Base-by-base conservation (phyloP, 37 sponge, comb jelly and placozoan genomes). In the Chondrilla cf. caribensis region DNA sequence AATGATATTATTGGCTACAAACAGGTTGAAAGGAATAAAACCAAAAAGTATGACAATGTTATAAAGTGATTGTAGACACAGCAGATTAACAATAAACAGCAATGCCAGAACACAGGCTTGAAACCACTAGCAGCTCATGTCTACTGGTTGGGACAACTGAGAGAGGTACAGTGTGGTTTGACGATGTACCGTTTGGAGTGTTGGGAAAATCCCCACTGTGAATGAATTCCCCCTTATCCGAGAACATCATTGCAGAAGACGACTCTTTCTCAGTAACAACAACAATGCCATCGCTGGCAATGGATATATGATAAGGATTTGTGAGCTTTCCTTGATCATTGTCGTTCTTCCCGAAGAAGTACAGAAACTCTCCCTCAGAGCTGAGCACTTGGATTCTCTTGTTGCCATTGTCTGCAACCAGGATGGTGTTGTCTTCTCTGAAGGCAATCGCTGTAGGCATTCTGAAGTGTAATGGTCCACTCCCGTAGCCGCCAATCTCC, bases 351-450 rank as follows among this genome's bases (percentile, higher is more conserved):
- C 40, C 39, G 24, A 73, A 36, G 21, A 36, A 22, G 6, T 17
- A 38, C 14, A 73, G 21, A 73, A 43, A 73, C 41, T 73, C 76
- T 24, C 76, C 76, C 9, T 73, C 44, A 21, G 7, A 43, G 76
- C 44, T 43, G 19, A 73, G 17, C 21, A 73, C 44, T 22, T 73
- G 76, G 2, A 73, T 73, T 0, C 76, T 40, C 15, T 18, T 73
- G 76, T 73, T 73, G 2, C 76, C 76, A n/a, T 39, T 21, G 44
- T 73, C 76, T 17, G 44, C 76, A 19, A 73, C 76, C 17, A 43
- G 36, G 44, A 73, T 39, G 21, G 18, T 31, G 76, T 39, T 37
- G 25, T 73, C 41, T 40, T 2, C 22, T 38, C 76, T 37, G 2
- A 73, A n/a, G 15, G n/a, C 8, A 32, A 73, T 4, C 6, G 76